phyloP scores from a whole-genome alignment of 2,113 vertebrate genomes.

The Taxidea taxus region DNA sequence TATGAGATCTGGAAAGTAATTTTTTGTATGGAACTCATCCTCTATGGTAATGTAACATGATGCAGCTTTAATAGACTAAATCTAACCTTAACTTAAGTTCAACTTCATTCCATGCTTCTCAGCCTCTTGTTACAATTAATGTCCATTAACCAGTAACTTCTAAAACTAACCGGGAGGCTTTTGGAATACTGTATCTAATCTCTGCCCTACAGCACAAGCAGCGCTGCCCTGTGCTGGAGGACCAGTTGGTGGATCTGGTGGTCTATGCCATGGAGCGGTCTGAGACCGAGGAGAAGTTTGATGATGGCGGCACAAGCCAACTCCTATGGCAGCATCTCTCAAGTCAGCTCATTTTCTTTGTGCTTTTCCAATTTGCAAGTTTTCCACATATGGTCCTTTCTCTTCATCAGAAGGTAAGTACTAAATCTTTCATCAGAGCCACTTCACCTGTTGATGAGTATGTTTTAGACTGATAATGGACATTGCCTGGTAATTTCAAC shows the following conservation, averaged over 20 bases:
- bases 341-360: slow-evolving; percentile 99
- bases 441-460: neutral
- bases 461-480: neutral
- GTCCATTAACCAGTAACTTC: slow-evolving; percentile 65
- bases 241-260: slow-evolving; percentile 99
- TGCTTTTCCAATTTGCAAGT: slow-evolving; percentile 99
- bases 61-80: slow-evolving; percentile 87
- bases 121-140: slow-evolving; percentile 78
- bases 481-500: neutral
- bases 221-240: slow-evolving; percentile 97
- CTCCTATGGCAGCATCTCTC: slow-evolving; percentile 99
- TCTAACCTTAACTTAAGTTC: slow-evolving; percentile 84
- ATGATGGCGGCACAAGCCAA: slow-evolving; percentile 98
- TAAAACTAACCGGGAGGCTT: slow-evolving; percentile 75
- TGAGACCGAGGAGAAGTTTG: slow-evolving; percentile 98
- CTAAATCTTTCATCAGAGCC: neutral
- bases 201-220: slow-evolving; percentile 96
- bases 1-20: neutral
- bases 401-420: slow-evolving; percentile 96
- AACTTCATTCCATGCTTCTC: slow-evolving; percentile 87
- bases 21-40: neutral
- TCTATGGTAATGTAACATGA: slow-evolving; percentile 76
- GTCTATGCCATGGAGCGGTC: slow-evolving; percentile 99
- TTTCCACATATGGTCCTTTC: slow-evolving; percentile 99
- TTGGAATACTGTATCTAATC: slow-evolving; percentile 85